Conservation (phyloP, 2,113 vertebrate genomes). For the Platycercus adscitus region DNA sequence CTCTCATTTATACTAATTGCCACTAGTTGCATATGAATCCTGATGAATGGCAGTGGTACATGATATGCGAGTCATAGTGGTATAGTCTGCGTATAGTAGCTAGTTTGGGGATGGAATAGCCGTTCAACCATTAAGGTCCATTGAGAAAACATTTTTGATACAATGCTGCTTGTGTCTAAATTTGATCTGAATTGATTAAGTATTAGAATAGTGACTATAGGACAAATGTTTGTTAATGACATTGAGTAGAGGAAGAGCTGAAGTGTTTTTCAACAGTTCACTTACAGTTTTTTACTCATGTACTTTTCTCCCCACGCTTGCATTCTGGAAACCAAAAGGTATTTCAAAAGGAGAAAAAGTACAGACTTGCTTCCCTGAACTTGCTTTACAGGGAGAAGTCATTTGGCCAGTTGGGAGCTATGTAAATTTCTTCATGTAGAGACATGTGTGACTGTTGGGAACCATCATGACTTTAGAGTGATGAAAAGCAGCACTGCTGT, state of each 20-base stretch:
- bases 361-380: neutral
- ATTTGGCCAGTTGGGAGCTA: neutral
- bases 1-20: neutral
- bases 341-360: neutral
- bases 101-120: neutral
- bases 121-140: neutral
- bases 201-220: neutral
- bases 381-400: neutral
- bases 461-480: neutral
- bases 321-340: neutral
- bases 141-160: neutral
- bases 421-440: neutral
- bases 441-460: neutral
- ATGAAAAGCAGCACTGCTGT: neutral
- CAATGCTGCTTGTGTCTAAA: neutral
- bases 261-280: neutral
- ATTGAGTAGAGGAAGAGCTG: neutral
- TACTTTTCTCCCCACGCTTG: rapidly evolving
- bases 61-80: neutral
- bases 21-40: neutral
- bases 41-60: neutral
- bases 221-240: neutral
- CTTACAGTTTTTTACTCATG: neutral
- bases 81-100: neutral
- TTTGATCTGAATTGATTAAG: neutral